Conservation (phyloP, 2,888 invertebrate genomes). For the Galerucella calmariensis region DNA sequence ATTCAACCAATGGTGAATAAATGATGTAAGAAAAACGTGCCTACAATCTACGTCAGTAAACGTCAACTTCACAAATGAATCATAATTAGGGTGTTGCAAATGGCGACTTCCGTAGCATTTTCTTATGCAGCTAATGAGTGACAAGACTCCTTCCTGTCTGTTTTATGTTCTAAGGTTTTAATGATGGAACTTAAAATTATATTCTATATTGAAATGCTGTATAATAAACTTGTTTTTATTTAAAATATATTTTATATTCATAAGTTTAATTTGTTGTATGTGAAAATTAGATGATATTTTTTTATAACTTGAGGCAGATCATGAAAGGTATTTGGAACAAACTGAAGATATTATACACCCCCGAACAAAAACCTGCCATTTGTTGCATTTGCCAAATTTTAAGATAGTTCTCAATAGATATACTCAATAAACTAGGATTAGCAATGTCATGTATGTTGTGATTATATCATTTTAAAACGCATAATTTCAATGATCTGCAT, state of each 20-base stretch:
- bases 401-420: constrained; percentile 21
- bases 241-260: background rate
- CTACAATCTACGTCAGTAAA: too few relatives aligned
- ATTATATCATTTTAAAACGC: constrained; percentile 22
- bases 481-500: constrained; percentile 26
- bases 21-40: too few relatives aligned
- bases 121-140: too few relatives aligned
- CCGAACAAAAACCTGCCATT: constrained; percentile 22
- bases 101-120: too few relatives aligned
- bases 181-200: too few relatives aligned
- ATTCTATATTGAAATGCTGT: background rate
- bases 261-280: background rate
- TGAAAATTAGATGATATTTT: background rate
- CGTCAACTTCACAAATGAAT: too few relatives aligned
- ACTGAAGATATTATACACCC: background rate
- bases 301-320: background rate
- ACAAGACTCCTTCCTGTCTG: too few relatives aligned
- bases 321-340: background rate
- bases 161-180: too few relatives aligned
- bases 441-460: constrained; percentile 20
- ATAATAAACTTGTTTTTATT: background rate
- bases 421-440: constrained; percentile 23
- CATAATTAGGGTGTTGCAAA: too few relatives aligned
- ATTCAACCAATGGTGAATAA: too few relatives aligned
- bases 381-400: constrained; percentile 26